phyloP scores from a whole-genome alignment of 2,888 invertebrate genomes.

The Pheosia tremula region DNA sequence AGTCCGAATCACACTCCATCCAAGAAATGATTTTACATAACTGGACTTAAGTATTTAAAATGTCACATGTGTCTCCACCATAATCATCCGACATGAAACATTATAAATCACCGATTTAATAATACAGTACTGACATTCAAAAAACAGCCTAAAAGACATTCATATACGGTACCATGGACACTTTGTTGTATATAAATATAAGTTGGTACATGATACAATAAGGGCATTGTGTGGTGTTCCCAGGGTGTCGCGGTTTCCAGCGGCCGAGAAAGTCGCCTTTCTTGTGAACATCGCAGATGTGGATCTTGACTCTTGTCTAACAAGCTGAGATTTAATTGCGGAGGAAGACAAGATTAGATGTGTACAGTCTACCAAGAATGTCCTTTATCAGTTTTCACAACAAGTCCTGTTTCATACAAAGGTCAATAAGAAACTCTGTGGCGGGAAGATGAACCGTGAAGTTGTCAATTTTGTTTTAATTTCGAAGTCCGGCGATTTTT shows the following conservation, averaged over 20 bases:
- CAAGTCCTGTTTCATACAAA: too few relatives aligned
- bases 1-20: too few relatives aligned
- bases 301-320: conserved; percentile 34
- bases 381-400: too few relatives aligned
- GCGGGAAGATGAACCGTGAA: too few relatives aligned
- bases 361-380: too few relatives aligned
- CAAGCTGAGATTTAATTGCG: conserved; percentile 24
- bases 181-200: conserved; percentile 14
- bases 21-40: neutral
- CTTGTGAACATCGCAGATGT: conserved; percentile 44
- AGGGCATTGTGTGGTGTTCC: conserved; percentile 55
- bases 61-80: conserved; percentile 30
- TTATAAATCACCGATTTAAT: conserved; percentile 7
- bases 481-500: too few relatives aligned
- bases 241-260: conserved; percentile 54
- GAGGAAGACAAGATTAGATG: conserved; percentile 33
- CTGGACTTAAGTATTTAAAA: conserved; percentile 25
- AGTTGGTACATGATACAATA: conserved; percentile 41
- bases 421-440: too few relatives aligned
- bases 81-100: conserved; percentile 25
- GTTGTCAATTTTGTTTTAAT: too few relatives aligned
- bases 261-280: conserved; percentile 54
- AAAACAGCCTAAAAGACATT: neutral
- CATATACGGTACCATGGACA: neutral
- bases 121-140: conserved; percentile 5